Conservation (phyloP, 2,113 vertebrate genomes). For the Lagopus muta region DNA sequence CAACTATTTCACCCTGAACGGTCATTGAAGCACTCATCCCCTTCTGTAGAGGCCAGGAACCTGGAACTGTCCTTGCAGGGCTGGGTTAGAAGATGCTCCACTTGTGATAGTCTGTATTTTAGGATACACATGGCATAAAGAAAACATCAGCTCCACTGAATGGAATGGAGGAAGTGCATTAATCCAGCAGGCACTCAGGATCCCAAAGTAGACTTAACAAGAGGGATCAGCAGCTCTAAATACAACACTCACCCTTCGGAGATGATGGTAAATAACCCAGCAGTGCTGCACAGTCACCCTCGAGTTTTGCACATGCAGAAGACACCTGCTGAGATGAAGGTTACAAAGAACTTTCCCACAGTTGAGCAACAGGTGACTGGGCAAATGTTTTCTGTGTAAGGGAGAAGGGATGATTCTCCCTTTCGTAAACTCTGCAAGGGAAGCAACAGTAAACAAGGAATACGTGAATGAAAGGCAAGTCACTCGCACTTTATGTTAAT, state of each 20-base stretch:
- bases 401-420: not conserved
- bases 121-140: not conserved
- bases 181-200: slow-evolving; percentile 9
- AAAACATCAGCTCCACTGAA: not conserved
- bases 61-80: not conserved
- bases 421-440: not conserved
- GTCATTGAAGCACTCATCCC: not conserved
- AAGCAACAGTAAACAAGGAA: not conserved
- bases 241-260: not conserved
- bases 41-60: not conserved
- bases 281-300: not conserved
- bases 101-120: not conserved
- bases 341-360: not conserved
- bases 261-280: not conserved
- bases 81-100: not conserved
- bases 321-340: slow-evolving; percentile 35
- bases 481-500: slow-evolving; percentile 66
- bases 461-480: slow-evolving; percentile 26
- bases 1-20: not conserved
- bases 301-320: slow-evolving; percentile 5
- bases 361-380: not conserved
- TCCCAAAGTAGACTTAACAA: not conserved
- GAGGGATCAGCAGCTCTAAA: slow-evolving; percentile 4
- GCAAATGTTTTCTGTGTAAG: not conserved
- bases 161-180: not conserved